Evolutionary conservation across 2,113 vertebrate species (phyloP), one percentile per base, ranked within the genome.

Genomic region (Malurus alboscapulatus): DNA sequence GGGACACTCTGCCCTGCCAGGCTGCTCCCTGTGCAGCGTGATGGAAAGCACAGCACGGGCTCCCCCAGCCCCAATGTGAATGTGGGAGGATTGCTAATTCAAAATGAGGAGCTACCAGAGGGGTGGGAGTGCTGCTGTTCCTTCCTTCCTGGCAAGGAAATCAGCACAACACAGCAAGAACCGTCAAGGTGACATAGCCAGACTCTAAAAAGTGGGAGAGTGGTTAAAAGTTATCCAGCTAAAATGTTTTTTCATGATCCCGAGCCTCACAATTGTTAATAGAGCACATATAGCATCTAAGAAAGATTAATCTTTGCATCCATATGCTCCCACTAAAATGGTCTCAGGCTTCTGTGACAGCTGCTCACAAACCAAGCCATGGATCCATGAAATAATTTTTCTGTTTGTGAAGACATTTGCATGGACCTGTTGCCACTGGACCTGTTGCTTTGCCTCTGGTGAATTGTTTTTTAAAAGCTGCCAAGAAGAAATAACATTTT

Each of bases 1-100:
- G 24, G 47, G 86, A 97, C 97, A 97, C 97, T 88, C 90, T 68
- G 45, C n/a, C 57, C 94, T 93, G 95, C 92, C 97, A 88, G 86
- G 92, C 62, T 5, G 25, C 93, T 77, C 77, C 48, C 65, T 55
- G 74, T 62, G 78, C 74, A 76, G 73, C 26, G 5, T 27, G 80
- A 59, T 55, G 27, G 38, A 61, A 76, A 83, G 80, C 62, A 34
- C 1, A 1, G 47, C n/a, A 26, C 38, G 54, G 42, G 13, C 48
- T 57, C 40, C 29, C 34, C 34, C 6, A 10, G 7, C 34, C 32
- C 18, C 61, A 25, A 4, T 38, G 38, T 10, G 10, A 38, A 38
- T 38, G 38, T 38, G 11, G 26, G 50, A 42, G 14, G 12, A 16
- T 24, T 13, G 40, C 8, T 57, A 21, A 47, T 17, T 30, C 10